A percentile compares a stretch with the other conserved stretches of the same genome.
Conservation (phyloP, 1,140 invertebrate genomes). For the Goniozus legneri region DNA sequence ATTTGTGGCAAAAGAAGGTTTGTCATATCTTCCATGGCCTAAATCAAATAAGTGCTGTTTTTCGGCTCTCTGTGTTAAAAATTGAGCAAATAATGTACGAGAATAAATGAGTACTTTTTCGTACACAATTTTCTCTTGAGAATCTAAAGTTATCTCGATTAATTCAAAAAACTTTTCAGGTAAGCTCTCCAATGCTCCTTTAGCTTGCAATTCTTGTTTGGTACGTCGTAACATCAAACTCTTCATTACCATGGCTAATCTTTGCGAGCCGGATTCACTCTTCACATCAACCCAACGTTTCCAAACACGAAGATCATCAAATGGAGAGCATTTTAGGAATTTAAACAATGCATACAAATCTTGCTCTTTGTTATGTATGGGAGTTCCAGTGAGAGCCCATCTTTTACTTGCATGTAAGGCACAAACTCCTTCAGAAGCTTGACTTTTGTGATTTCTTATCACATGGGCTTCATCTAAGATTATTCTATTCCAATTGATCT, state of each 20-base stretch:
- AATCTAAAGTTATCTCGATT: conserved; percentile 61
- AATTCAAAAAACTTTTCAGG: conserved; percentile 63
- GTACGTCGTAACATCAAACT: conserved; percentile 79
- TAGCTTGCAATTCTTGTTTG: conserved; percentile 70
- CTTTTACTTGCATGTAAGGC: conserved; percentile 60
- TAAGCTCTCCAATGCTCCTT: conserved; percentile 59
- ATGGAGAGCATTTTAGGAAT: conserved; percentile 81
- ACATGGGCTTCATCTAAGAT: conserved; percentile 92
- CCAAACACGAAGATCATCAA: conserved; percentile 74
- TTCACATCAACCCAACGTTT: conserved; percentile 72
- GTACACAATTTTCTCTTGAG: conserved; percentile 74
- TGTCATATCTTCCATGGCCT: conserved; percentile 28
- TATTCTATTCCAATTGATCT: conserved; percentile 77
- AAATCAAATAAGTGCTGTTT: conserved; percentile 52
- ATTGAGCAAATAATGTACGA: conserved; percentile 71
- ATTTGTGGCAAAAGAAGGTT: conserved; percentile 16
- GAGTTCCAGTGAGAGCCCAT: conserved; percentile 92
- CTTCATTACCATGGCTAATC: conserved; percentile 76
- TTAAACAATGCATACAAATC: conserved; percentile 87
- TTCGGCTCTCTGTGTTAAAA: conserved; percentile 69
- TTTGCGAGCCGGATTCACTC: conserved; percentile 64
- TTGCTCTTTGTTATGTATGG: conserved; percentile 89
- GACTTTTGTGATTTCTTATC: conserved; percentile 83
- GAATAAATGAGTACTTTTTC: conserved; percentile 72
- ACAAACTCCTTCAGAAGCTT: conserved; percentile 69